Evolutionary conservation across 2,113 vertebrate genomes (phyloP), one percentile per base, ranked within the genome.

Genomic region (Notothenia rossii): DNA sequence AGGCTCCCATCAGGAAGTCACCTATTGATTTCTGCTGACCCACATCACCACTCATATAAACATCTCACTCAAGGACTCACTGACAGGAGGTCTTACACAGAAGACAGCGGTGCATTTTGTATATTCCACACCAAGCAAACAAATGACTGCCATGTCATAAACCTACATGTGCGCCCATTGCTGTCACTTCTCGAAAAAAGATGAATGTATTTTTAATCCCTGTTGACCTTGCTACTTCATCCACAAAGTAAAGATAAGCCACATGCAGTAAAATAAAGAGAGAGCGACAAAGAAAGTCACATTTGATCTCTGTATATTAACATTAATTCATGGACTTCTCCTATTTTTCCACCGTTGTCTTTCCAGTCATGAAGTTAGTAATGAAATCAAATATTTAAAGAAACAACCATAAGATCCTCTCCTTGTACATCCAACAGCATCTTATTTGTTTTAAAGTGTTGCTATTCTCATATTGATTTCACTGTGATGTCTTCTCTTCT

Each of bases 1-100:
- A 5, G 2, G 18, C 45, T 58, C 43, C 81, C 60, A 22, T 22
- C 55, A 60, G 75, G 64, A 84, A 58, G 50, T 18, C 4, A 64
- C 53, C 64, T 63, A 84, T 82, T 75, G 83, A 77, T 84, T 79
- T 22, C 3, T 18, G 60, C 12, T 58, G 59, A 77, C 64, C 49
- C n/a, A 50, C 13, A 36, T 72, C 40, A 49, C 40, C 61, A 59
- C 70, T 71, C 65, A 74, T 51, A 18, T 51, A 43, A 51, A 33
- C 56, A 3, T 55, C 58, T 10, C 6, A 29, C 56, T 73, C 69
- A 83, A 60, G 36, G 67, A 61, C 36, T 54, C 43, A 13, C 2
- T 60, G 13, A 36, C 50, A n/a, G 33, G 3, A 4, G 45, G 15
- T 17, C 33, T 18, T 54, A 46, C 49, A 40, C 17, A 46, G 9